Evolutionary conservation across 2,888 invertebrate species (phyloP).

Genomic region (Thereva nobilitata): DNA sequence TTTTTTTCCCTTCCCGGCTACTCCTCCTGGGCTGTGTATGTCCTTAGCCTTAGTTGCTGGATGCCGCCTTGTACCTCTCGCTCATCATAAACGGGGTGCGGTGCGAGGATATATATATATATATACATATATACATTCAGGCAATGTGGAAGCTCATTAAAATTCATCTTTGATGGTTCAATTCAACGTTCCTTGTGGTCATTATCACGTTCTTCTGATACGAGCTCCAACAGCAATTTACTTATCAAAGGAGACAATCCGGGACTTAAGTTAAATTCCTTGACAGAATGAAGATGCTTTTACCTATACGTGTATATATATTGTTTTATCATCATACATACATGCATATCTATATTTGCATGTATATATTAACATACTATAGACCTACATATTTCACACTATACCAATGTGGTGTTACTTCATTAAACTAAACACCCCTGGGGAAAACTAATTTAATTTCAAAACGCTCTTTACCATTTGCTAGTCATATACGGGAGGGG

Average conservation of each 20-base stretch:
- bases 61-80: too few species aligned
- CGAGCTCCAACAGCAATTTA: slow-evolving; percentile 15
- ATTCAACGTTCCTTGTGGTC: slow-evolving; percentile 24
- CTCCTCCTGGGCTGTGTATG: too few species aligned
- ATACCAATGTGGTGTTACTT: not conserved
- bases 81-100: too few species aligned
- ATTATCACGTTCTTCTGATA: slow-evolving; percentile 20
- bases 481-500: slow-evolving; percentile 12
- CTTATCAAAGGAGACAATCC: slow-evolving; percentile 8
- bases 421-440: slow-evolving; percentile 10
- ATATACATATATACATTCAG: too few species aligned
- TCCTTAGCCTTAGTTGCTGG: too few species aligned
- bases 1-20: not conserved
- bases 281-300: not conserved
- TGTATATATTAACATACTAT: not conserved
- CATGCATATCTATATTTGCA: not conserved
- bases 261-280: not conserved
- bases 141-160: slow-evolving; percentile 10
- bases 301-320: not conserved
- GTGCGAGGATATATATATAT: too few species aligned
- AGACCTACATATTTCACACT: not conserved
- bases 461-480: slow-evolving; percentile 1
- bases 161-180: slow-evolving; percentile 27
- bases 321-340: not conserved
- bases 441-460: slow-evolving; percentile 16